phyloP scores from a whole-genome alignment of 2,888 invertebrate genomes.

The Pachymerium ferrugineum region DNA sequence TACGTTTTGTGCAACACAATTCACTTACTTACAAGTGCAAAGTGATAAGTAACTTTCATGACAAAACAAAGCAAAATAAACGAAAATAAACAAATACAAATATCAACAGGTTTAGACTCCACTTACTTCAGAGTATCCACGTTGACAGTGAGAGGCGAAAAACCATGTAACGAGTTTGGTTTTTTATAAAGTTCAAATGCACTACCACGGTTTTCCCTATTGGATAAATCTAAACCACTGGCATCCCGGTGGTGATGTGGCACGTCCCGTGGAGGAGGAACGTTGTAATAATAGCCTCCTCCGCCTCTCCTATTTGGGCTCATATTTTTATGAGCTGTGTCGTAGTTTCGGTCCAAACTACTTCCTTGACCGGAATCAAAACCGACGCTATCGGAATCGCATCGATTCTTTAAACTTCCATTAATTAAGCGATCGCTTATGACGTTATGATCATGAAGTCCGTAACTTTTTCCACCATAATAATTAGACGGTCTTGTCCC shows the following conservation, averaged over 20 bases:
- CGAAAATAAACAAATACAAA: background rate
- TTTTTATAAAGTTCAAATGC: conserved; percentile 93
- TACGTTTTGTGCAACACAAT: background rate
- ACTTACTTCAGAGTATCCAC: conserved; percentile 31
- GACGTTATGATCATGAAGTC: conserved; percentile 34
- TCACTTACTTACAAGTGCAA: background rate
- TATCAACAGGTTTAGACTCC: conserved; percentile 16
- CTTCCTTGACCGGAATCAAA: conserved; percentile 52
- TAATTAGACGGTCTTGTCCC: conserved; percentile 36
- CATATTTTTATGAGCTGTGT: conserved; percentile 34
- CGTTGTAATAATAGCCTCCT: conserved; percentile 53
- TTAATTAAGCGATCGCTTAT: conserved; percentile 35
- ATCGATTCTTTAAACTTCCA: conserved; percentile 35
- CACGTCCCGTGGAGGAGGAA: conserved; percentile 44
- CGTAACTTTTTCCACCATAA: conserved; percentile 37
- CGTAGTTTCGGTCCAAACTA: conserved; percentile 51
- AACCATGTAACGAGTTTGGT: conserved; percentile 50
- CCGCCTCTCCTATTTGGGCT: conserved; percentile 38
- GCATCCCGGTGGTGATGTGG: conserved; percentile 48
- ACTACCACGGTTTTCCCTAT: conserved; percentile 84
- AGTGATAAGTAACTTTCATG: background rate
- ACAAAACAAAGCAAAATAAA: conserved; percentile 6
- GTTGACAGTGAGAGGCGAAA: conserved; percentile 33
- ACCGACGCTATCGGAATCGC: conserved; percentile 42
- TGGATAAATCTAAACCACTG: conserved; percentile 63